These are phyloP conservation scores for Mesorhabditis sp. DNA, from an alignment of 2,888 invertebrate species.

Conservation along the genomic window DNA sequence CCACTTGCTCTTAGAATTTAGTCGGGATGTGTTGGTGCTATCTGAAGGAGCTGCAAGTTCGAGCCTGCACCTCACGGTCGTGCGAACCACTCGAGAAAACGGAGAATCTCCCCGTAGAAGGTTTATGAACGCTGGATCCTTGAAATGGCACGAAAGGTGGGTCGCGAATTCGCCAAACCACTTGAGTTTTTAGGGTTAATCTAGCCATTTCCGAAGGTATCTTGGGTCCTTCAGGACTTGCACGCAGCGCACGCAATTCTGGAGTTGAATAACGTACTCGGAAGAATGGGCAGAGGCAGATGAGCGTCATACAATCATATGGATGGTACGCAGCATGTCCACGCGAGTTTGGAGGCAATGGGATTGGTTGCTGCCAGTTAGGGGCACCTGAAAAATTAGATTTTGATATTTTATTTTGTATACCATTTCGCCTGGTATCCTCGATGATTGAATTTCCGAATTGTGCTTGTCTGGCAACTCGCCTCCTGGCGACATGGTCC, in stretches of 20 bases:
- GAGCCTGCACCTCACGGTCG: too few relatives aligned
- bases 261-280: slow-evolving; percentile 20
- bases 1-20: too few relatives aligned
- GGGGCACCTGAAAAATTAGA: slow-evolving; percentile 35
- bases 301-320: slow-evolving; percentile 57
- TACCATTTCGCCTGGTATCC: not conserved
- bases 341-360: slow-evolving; percentile 49
- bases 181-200: not conserved
- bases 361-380: slow-evolving; percentile 54
- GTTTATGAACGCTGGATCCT: too few relatives aligned
- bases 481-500: slow-evolving; percentile 32
- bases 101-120: too few relatives aligned
- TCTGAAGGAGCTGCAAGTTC: too few relatives aligned
- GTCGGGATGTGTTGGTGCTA: too few relatives aligned
- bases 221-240: not conserved
- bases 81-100: too few relatives aligned
- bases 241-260: too few relatives aligned
- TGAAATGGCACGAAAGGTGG: too few relatives aligned
- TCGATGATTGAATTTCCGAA: slow-evolving; percentile 11
- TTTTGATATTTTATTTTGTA: slow-evolving; percentile 22
- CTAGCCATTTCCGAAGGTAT: not conserved
- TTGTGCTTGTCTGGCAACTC: slow-evolving; percentile 32
- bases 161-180: not conserved
- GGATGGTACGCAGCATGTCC: slow-evolving; percentile 56
- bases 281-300: slow-evolving; percentile 56